Conservation (phyloP, 2,113 vertebrate genomes). For the Mesocricetus auratus region DNA sequence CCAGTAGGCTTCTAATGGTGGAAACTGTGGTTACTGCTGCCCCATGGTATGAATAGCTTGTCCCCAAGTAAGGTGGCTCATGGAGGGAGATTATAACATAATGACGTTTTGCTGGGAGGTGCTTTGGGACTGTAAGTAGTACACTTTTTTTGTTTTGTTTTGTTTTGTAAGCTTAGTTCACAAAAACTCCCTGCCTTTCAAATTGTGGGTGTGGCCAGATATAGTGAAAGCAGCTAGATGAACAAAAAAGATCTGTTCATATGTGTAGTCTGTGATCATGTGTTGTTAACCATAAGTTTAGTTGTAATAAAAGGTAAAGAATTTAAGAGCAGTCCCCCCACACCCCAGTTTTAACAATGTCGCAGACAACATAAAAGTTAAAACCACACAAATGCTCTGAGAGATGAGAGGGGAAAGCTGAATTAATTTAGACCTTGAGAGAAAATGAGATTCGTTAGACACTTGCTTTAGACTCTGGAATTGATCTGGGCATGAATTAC, state of each 20-base stretch:
- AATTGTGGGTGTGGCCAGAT: constrained; percentile 28
- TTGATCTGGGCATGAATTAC: constrained; percentile 75
- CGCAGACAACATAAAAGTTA: constrained; percentile 49
- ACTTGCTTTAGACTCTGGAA: constrained; percentile 71
- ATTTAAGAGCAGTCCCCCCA: constrained; percentile 15
- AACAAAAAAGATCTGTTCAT: constrained; percentile 46
- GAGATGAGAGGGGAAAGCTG: not conserved
- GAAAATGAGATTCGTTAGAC: constrained; percentile 66
- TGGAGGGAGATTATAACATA: constrained; percentile 66
- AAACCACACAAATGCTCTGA: constrained; percentile 57
- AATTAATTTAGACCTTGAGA: constrained; percentile 68
- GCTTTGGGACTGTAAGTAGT: constrained; percentile 47
- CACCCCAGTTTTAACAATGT: constrained; percentile 12
- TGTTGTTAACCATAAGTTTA: constrained; percentile 62
- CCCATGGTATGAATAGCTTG: constrained; percentile 71
- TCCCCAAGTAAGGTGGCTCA: constrained; percentile 50
- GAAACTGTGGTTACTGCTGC: constrained; percentile 81
- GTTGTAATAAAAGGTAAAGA: constrained; percentile 66
- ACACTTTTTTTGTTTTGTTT: not conserved
- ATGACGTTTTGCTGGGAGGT: constrained; percentile 53
- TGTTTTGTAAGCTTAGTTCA: constrained; percentile 1
- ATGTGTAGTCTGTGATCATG: not conserved
- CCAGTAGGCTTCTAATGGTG: constrained; percentile 69
- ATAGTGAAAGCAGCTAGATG: constrained; percentile 58
- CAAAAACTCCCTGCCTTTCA: not conserved